Base-by-base conservation (phyloP, 2,888 invertebrate species). In the Drosophila ustulata region DNA sequence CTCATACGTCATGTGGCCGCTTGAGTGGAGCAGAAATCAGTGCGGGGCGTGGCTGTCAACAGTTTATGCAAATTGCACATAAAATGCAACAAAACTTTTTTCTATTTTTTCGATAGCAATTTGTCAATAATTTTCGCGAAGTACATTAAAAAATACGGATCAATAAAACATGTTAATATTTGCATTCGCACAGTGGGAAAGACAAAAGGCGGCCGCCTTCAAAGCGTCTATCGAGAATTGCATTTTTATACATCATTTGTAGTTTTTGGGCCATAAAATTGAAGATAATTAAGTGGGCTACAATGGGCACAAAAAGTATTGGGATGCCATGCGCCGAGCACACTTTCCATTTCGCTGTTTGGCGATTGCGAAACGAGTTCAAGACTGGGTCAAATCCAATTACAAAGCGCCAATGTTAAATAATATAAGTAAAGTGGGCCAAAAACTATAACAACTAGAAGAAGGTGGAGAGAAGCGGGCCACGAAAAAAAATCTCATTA, bases 341-440 rank as follows among this genome's bases (percentile, higher is more conserved):
- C 77, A 82, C 82, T 83, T 83, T 83, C 89, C 88, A 85, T 83
- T 83, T 83, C 88, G 62, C 32, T 41, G 5, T 26, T 32, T 43
- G 13, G 9, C 6, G 46, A 57, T 75, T 79, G 62, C 70, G 76
- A 73, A 83, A 78, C 75, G 67, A 74, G 82, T 88, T 82, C 82
- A 88, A 88, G 86, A 82, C 51, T 82, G 82, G 72, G 76, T 79
- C 82, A 82, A 62, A 39, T 45, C 28, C 59, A 82, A 88, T 88
- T 88, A 88, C 88, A 85, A 71, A 52, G 55, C 46, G 69, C 68
- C 80, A 73, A 73, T 81, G 82, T 88, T 88, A 82, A 86, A 86
- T 82, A 82, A 80, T 77, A 80, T 77, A 80, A 80, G 77, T 86
- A 77, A 83, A 82, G 67, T 86, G 77, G 81, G 71, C 70, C 83